Evolutionary conservation across 2,888 invertebrate genomes (phyloP).

Genomic region (Alitta virens): DNA sequence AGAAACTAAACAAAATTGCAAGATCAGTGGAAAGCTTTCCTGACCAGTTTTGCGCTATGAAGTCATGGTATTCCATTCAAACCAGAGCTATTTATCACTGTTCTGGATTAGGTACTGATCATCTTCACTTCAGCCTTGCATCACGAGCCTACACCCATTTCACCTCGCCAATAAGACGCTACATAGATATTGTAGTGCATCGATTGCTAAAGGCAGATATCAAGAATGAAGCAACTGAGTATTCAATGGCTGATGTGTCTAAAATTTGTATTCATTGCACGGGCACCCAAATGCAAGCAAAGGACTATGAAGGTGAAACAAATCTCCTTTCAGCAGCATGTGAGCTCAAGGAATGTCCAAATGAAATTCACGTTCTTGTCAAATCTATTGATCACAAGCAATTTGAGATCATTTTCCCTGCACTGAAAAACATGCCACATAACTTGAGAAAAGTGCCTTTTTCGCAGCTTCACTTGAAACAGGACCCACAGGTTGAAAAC

Average conservation of each 20-base stretch:
- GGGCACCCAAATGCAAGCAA: not conserved
- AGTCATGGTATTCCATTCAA: slow-evolving; percentile 1
- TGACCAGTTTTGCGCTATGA: not conserved
- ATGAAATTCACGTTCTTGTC: too few relatives aligned
- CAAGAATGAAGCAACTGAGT: not conserved
- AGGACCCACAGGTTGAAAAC: too few relatives aligned
- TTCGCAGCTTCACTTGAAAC: too few relatives aligned
- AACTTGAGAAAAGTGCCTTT: too few relatives aligned
- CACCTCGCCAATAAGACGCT: slow-evolving; percentile 84
- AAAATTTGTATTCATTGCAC: not conserved
- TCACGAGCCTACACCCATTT: slow-evolving; percentile 88
- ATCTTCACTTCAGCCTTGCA: slow-evolving; percentile 77
- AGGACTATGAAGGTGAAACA: not conserved
- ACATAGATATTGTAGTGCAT: slow-evolving; percentile 86
- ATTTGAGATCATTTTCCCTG: too few relatives aligned
- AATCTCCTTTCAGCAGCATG: not conserved
- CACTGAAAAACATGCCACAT: too few relatives aligned
- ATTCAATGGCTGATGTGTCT: not conserved
- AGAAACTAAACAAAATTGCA: not conserved
- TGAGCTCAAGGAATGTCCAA: not conserved
- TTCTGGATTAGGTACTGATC: slow-evolving; percentile 31
- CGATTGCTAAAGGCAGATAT: slow-evolving; percentile 65
- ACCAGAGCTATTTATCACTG: slow-evolving; percentile 50
- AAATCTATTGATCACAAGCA: too few relatives aligned
- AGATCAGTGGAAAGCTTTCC: not conserved